Conservation (phyloP, 2,797 vertebrate genomes). For the Hoplostethus atlanticus region DNA sequence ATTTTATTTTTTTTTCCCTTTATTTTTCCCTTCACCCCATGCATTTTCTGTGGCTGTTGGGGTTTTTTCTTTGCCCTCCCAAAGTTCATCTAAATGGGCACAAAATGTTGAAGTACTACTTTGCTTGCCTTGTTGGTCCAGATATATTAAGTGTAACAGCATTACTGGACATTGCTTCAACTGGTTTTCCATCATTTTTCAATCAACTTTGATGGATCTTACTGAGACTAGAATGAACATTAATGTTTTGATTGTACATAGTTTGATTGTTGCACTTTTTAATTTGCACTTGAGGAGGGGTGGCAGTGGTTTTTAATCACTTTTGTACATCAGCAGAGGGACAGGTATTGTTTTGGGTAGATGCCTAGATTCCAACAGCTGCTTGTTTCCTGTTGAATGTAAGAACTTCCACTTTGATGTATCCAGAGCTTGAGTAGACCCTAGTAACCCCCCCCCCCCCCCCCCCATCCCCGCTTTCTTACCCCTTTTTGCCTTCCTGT, state of each 20-base stretch:
- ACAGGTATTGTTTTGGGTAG: conserved; percentile 80
- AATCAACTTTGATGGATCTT: conserved; percentile 77
- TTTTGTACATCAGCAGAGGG: conserved; percentile 92
- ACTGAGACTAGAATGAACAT: conserved; percentile 88
- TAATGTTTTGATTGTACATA: conserved; percentile 90
- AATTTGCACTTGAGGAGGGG: conserved; percentile 96
- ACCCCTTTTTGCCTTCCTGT: conserved; percentile 78
- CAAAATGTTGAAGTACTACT: conserved; percentile 77
- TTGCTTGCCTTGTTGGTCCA: conserved; percentile 77
- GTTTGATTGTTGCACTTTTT: conserved; percentile 98
- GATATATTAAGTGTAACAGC: conserved; percentile 72
- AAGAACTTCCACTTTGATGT: conserved; percentile 88
- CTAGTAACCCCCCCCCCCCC: conserved; percentile 75
- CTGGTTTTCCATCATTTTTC: conserved; percentile 73
- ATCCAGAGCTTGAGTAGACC: conserved; percentile 90
- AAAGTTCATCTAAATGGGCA: conserved; percentile 81
- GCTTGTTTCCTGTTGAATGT: conserved; percentile 87
- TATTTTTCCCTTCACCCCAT: conserved; percentile 76
- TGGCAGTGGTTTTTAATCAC: conserved; percentile 99
- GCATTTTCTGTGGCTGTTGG: conserved; percentile 88
- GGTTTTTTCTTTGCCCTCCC: conserved; percentile 76
- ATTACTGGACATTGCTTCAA: conserved; percentile 75
- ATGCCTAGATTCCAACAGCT: conserved; percentile 83
- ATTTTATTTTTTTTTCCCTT: conserved; percentile 81
- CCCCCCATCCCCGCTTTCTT: conserved; percentile 70